Conservation (phyloP, 2,113 vertebrate genomes). For the Sialia sialis region DNA sequence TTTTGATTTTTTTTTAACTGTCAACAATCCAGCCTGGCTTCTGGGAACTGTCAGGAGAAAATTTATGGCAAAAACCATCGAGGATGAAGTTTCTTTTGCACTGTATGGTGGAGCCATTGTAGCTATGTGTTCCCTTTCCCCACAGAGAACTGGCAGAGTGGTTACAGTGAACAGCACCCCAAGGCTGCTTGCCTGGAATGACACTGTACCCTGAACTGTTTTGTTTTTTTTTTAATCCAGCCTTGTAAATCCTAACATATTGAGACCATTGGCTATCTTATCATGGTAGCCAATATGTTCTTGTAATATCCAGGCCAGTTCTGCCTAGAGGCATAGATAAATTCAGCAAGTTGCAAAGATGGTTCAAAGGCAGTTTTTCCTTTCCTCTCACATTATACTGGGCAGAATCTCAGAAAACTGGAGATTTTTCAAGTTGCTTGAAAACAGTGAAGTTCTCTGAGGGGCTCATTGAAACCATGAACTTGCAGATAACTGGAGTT, state of each 20-base stretch:
- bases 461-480: not conserved
- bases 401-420: not conserved
- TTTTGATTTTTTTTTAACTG: not conserved
- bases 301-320: not conserved
- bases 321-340: not conserved
- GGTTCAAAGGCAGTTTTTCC: not conserved
- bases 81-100: not conserved
- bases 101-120: not conserved
- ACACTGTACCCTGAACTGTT: not conserved
- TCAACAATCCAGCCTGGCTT: not conserved
- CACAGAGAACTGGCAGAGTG: not conserved
- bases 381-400: not conserved
- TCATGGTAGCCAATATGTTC: not conserved
- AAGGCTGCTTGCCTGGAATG: not conserved
- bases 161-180: not conserved
- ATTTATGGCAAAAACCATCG: not conserved
- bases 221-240: not conserved
- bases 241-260: not conserved
- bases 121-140: not conserved
- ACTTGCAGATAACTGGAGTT: not conserved
- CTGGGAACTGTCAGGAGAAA: not conserved
- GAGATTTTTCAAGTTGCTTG: not conserved
- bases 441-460: not conserved
- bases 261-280: not conserved
- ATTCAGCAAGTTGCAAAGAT: not conserved